phyloP scores from a whole-genome alignment of 2,888 invertebrate species.

The Trisateles emortualis region DNA sequence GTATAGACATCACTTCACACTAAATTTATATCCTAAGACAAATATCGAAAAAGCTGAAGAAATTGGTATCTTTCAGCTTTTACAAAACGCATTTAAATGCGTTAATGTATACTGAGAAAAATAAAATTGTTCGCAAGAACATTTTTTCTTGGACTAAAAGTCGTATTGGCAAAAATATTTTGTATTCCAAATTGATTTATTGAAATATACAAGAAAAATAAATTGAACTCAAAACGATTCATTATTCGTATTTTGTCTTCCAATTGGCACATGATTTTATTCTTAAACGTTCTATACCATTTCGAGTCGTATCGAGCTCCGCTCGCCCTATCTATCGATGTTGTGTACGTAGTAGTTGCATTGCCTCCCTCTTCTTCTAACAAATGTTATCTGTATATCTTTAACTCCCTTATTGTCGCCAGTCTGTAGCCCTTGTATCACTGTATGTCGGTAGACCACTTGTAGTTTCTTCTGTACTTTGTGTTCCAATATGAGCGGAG shows the following conservation, averaged over 20 bases:
- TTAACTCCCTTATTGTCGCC: conserved; percentile 79
- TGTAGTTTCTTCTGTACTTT: conserved; percentile 83
- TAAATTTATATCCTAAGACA: conserved; percentile 20
- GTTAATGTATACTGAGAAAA: neutral
- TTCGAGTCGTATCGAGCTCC: conserved; percentile 77
- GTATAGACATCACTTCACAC: conserved; percentile 65
- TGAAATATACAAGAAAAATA: neutral
- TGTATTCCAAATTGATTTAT: too few relatives aligned
- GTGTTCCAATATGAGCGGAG: conserved; percentile 80
- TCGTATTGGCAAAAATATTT: neutral
- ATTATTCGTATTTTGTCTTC: conserved; percentile 23
- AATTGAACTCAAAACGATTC: neutral
- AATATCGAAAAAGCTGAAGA: neutral
- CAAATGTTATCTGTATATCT: conserved; percentile 75
- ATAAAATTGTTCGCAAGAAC: neutral
- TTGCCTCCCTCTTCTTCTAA: conserved; percentile 82
- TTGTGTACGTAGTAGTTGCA: conserved; percentile 86
- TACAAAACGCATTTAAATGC: neutral
- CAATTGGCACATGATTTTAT: conserved; percentile 40
- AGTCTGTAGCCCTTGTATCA: conserved; percentile 77
- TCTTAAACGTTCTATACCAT: conserved; percentile 72
- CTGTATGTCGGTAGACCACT: conserved; percentile 81
- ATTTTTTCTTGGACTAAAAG: neutral
- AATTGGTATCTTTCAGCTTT: neutral
- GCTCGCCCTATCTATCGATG: conserved; percentile 81